Evolutionary conservation across 1,140 invertebrate genomes (phyloP), one percentile per base, ranked within the genome.

Genomic region (Sarcophaga bullata): DNA sequence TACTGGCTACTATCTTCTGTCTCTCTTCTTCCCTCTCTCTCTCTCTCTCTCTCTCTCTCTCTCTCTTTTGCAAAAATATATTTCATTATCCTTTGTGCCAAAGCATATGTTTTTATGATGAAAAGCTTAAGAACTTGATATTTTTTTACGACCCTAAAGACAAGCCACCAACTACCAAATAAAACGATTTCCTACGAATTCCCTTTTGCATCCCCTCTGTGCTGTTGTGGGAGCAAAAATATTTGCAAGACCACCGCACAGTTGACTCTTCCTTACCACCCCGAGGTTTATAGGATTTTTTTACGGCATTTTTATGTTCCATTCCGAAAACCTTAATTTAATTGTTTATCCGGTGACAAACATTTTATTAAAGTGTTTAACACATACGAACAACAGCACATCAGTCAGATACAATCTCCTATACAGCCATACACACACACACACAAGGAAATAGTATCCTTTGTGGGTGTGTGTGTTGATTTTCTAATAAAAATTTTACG

Each of bases 341-440:
- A 89, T 89, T 89, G 88, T 89, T 89, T 89, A 89, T 86, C 88
- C 88, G 88, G 88, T 89, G 88, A 89, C 88, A 89, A 84, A 80
- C 84, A 84, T 84, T 84, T 83, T 83, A 82, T 82, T 84, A 81
- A 81, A 78, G 62, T 73, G 81, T 81, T 72, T 19, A 78, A 78
- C 50, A 82, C 11, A n/a, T 68, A 50, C 50, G 47, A 19, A 7
- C 5, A 17, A 76, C 78, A n/a, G n/a, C n/a, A 81, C 15, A 37
- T 37, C 25, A 37, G 25, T 37, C 25, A 37, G 25, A 82, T 37
- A 68, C 48, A 54, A 78, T 54, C 8, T 73, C 68, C 11, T 47
- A 37, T n/a, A n/a, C n/a, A n/a, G n/a, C n/a, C 11, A 37, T 46
- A 46, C 48, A 25, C 8, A 73, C 47, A 73, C 47, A 72, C 37